These are phyloP conservation scores for Ypsolopha sequella DNA, from an alignment of 2,888 invertebrate genomes.

Conservation along the genomic window DNA sequence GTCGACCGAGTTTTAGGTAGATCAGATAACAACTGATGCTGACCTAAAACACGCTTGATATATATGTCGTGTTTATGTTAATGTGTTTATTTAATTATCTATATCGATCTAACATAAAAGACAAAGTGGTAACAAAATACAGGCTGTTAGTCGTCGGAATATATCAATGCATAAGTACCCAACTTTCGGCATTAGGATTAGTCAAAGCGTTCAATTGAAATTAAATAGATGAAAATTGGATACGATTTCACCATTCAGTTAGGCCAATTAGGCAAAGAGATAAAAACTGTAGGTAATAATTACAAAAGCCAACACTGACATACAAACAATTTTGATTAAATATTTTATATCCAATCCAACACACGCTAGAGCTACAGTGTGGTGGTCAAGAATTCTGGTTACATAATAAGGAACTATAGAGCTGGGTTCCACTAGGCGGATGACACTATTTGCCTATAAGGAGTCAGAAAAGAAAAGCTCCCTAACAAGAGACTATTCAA, in stretches of 20 bases:
- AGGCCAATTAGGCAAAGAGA: constrained; percentile 15
- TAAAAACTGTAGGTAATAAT: constrained; percentile 5
- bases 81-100: no score
- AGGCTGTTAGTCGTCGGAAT: no score
- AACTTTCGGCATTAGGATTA: not conserved
- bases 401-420: not conserved
- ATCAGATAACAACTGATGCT: no score
- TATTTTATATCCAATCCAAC: constrained; percentile 4
- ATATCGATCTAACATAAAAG: no score
- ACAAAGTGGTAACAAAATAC: no score
- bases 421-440: constrained; percentile 1
- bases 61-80: no score
- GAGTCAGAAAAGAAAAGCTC: not conserved
- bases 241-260: constrained; percentile 28
- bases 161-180: no score
- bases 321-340: constrained; percentile 6
- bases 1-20: no score
- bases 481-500: not conserved
- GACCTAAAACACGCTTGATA: no score
- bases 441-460: not conserved
- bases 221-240: not conserved
- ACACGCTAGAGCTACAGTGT: constrained; percentile 4
- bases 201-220: not conserved
- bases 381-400: not conserved
- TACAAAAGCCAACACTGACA: constrained; percentile 8